Evolutionary conservation across 2,888 invertebrate species (phyloP).

Genomic region (Linnaemya vulpina): DNA sequence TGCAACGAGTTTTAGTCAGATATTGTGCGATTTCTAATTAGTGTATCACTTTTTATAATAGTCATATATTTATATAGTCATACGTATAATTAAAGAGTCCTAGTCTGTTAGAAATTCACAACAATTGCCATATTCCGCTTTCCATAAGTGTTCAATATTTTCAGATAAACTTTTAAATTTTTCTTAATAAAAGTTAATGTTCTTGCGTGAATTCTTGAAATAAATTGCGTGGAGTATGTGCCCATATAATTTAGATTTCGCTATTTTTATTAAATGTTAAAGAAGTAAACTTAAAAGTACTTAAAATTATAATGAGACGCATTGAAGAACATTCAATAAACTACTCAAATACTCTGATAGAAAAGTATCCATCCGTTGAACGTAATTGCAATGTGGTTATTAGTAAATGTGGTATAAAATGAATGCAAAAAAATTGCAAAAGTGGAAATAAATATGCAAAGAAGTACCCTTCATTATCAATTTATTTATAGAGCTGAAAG

Average conservation of each 20-base stretch:
- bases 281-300: slow-evolving; percentile 8
- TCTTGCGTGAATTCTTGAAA: not conserved
- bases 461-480: slow-evolving; percentile 37
- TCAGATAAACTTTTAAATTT: not conserved
- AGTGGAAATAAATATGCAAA: slow-evolving; percentile 25
- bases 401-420: slow-evolving; percentile 4
- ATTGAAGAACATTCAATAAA: slow-evolving; percentile 43
- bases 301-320: slow-evolving; percentile 51
- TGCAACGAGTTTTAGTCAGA: too few species aligned
- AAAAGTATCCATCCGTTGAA: slow-evolving; percentile 13
- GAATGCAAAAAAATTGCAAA: not conserved
- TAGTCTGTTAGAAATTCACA: not conserved
- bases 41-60: too few species aligned
- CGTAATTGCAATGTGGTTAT: slow-evolving; percentile 40
- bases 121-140: not conserved
- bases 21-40: too few species aligned
- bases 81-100: too few species aligned
- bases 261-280: not conserved
- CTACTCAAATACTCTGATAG: slow-evolving; percentile 10
- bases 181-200: not conserved
- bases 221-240: not conserved
- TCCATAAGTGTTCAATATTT: not conserved
- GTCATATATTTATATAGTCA: too few species aligned
- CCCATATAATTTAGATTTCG: not conserved
- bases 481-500: slow-evolving; percentile 44